Base-by-base conservation (phyloP, 2,888 invertebrate species). In the Branchipolynoe longqiensis region DNA sequence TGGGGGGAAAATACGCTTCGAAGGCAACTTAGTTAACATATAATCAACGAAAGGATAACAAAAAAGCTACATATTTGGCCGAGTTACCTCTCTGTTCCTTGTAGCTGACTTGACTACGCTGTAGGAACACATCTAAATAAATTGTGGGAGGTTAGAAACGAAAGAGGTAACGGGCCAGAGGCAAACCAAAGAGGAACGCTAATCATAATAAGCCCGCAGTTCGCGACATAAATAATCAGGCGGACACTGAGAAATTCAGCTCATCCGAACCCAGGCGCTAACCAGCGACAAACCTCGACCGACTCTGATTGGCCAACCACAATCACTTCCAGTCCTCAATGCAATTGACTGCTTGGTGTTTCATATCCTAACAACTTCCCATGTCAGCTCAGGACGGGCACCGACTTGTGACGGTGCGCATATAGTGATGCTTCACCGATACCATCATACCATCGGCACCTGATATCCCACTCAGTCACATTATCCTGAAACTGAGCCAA, bases 91-190 rank as follows among this genome's bases (percentile, higher is more conserved):
- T 8, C 64, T 14, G 64, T 64, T 64, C 64, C 64, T 64, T 64
- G 64, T 33, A 64, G 64, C 64, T 31, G 33, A 14, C 59, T 64
- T 64, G 8, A 64, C 64, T 33, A 64, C 64, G 6, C 64, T 14
- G 33, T 64, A 64, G 64, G 64, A 64, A 64, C 64, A 31, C 28
- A 8, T 31, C 64, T 31, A 64, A 64, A 64, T 4, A 28, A 28
- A 8, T 22, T n/a, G n/a, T n/a, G n/a, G n/a, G 33, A 31, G 22
- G 64, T 28, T 6, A 33, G 64, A 64, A 64, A 64, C 64, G 64
- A 64, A 64, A 64, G 28, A 31, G 22, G 64, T 64, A 64, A 64
- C 64, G 33, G 33, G 28, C 64, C 64, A 64, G 64, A 31, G 28
- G 31, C 8, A 64, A 64, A 6, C 33, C n/a, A n/a, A n/a, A n/a